Base-by-base conservation (phyloP, 2,888 invertebrate species). In the Dryadula phaetusa region DNA sequence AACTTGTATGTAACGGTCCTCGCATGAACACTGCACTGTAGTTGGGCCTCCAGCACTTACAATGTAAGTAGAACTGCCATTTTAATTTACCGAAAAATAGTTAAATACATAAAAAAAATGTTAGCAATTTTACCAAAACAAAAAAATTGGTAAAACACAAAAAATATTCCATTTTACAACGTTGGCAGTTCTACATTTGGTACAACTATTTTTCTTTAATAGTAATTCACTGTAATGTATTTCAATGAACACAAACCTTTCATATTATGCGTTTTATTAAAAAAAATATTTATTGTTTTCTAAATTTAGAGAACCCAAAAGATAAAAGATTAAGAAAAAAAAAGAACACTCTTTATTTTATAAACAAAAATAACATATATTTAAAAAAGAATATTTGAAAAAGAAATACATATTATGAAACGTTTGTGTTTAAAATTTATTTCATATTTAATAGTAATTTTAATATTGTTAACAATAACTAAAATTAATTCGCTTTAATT, bases 401-500 rank as follows among this genome's bases (percentile, higher is more conserved):
- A 20, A 7, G 20, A 54, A 22, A 28, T 18, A 44, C 44, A 60
- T 44, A 32, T 18, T 60, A 18, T 44, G 28, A 60, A 44, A 53
- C 62, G 16, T 37, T 70, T 46, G 64, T 70, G 64, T 70, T 72
- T 76, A 74, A 65, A 75, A 74, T 73, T 77, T 74, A 76, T 77
- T 79, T 75, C 80, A 81, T 76, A 32, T 28, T 70, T 77, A 79
- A 77, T 78, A 73, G 79, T 76, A 77, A 72, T 78, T 80, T 81
- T 79, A 76, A 72, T 72, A 77, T 79, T 76, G 79, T 80, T 74
- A 71, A 75, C 75, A 76, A 73, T 74, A 77, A 71, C 70, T 80
- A 80, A 82, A 69, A 71, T 70, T 73, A 73, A 79, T 79, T 84
- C 81, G 88, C 88, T 89, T 88, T 86, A 83, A 83, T 85, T 85